Evolutionary conservation across 2,888 invertebrate genomes (phyloP).

Genomic region (Trichogramma dendrolimi): DNA sequence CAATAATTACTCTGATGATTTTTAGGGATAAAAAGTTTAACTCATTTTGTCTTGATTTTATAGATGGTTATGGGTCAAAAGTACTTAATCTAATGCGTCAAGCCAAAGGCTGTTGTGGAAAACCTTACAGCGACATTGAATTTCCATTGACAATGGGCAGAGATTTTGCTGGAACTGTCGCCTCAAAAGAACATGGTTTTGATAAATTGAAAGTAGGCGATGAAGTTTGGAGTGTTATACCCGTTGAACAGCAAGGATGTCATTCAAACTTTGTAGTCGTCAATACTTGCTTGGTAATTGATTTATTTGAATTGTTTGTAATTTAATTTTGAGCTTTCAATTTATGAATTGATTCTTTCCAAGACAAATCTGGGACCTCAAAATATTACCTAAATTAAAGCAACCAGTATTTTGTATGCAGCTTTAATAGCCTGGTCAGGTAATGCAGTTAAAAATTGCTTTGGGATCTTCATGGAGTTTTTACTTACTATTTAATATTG

Average conservation of each 20-base stretch:
- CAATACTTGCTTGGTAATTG: conserved; percentile 56
- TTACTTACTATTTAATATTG: conserved; percentile 53
- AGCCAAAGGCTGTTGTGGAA: conserved; percentile 40
- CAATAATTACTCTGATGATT: neutral
- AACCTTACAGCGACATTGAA: conserved; percentile 58
- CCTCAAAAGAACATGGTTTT: conserved; percentile 66
- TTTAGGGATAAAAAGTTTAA: neutral
- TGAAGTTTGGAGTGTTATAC: conserved; percentile 87
- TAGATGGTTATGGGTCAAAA: conserved; percentile 77
- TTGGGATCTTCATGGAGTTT: neutral
- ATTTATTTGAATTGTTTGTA: conserved; percentile 2
- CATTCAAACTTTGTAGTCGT: conserved; percentile 75
- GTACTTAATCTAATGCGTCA: conserved; percentile 63
- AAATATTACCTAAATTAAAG: conserved; percentile 62
- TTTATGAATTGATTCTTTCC: conserved; percentile 8
- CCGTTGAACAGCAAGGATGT: conserved; percentile 71
- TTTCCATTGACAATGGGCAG: conserved; percentile 85
- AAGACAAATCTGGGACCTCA: conserved; percentile 66
- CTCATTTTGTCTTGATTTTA: neutral
- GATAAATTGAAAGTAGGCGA: conserved; percentile 64
- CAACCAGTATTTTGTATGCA: conserved; percentile 79
- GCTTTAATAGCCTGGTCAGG: conserved; percentile 81
- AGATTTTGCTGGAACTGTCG: conserved; percentile 85
- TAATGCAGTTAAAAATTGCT: conserved; percentile 8
- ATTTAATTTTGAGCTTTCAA: conserved; percentile 7